phyloP scores from a whole-genome alignment of 2,888 invertebrate species.

The Colletes collaris region DNA sequence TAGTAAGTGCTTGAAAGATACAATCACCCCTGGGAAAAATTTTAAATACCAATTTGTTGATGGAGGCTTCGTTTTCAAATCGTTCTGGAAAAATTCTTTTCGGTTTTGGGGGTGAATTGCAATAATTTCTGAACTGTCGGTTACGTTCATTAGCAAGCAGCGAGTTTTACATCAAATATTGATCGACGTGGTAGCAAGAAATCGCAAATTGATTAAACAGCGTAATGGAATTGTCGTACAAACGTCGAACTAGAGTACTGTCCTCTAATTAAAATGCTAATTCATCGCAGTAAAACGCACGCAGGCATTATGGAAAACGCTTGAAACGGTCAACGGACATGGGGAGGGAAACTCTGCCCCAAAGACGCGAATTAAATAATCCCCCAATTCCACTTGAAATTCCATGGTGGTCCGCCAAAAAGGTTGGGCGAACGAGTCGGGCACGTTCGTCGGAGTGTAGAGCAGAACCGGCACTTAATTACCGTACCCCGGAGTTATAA shows the following conservation, averaged over 20 bases:
- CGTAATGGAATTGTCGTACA: conserved; percentile 61
- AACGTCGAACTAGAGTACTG: conserved; percentile 59
- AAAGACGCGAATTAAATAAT: conserved; percentile 70
- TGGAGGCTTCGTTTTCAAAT: too few species aligned
- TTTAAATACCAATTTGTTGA: too few species aligned
- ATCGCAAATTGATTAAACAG: conserved; percentile 41
- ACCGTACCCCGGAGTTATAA: conserved; percentile 69
- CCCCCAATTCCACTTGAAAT: conserved; percentile 70
- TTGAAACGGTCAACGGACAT: conserved; percentile 57
- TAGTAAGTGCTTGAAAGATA: too few species aligned
- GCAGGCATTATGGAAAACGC: conserved; percentile 66
- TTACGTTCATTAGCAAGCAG: too few species aligned
- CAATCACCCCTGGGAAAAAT: too few species aligned
- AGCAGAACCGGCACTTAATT: conserved; percentile 70
- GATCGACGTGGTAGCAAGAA: neutral
- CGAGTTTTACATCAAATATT: neutral
- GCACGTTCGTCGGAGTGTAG: conserved; percentile 53
- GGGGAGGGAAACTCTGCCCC: conserved; percentile 36
- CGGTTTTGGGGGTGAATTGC: too few species aligned
- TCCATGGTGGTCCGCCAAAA: conserved; percentile 65
- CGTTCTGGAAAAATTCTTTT: too few species aligned
- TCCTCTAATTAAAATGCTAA: conserved; percentile 72
- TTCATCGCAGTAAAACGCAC: conserved; percentile 58
- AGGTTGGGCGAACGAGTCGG: conserved; percentile 50
- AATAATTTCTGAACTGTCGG: too few species aligned